phyloP scores from a whole-genome alignment of 2,888 invertebrate genomes.

The Pseudolycoriella hygida region DNA sequence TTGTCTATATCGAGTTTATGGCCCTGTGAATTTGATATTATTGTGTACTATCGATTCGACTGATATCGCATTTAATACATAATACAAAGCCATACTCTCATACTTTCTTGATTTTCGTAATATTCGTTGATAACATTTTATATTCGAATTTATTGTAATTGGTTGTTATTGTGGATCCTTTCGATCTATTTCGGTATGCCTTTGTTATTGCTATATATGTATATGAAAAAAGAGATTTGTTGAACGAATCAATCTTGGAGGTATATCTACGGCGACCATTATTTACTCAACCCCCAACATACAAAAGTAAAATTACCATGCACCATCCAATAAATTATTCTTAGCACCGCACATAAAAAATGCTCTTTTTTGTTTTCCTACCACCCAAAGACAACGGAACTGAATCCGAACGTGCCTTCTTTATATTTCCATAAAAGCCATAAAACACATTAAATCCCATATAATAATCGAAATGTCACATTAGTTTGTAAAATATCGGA shows the following conservation, averaged over 20 bases:
- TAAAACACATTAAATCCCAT: constrained; percentile 31
- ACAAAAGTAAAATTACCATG: background rate
- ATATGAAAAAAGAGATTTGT: no score
- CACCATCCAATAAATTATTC: background rate
- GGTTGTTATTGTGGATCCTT: background rate
- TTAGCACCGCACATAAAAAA: background rate
- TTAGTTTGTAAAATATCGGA: constrained; percentile 30
- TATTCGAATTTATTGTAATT: background rate
- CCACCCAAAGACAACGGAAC: background rate
- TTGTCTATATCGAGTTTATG: no score
- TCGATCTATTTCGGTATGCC: background rate
- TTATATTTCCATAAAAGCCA: constrained; percentile 11
- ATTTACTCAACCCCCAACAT: background rate
- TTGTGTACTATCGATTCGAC: no score
- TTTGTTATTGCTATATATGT: background rate
- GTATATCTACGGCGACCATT: no score
- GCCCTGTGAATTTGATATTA: no score
- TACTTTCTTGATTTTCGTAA: background rate
- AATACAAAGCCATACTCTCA: background rate
- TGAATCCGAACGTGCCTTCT: background rate
- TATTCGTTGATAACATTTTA: background rate
- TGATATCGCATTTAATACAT: background rate
- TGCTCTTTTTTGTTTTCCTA: no score
- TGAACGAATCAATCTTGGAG: no score
- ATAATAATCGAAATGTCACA: constrained; percentile 32